Evolutionary conservation across 2,113 vertebrate species (phyloP).

Genomic region (Ophiodon elongatus): DNA sequence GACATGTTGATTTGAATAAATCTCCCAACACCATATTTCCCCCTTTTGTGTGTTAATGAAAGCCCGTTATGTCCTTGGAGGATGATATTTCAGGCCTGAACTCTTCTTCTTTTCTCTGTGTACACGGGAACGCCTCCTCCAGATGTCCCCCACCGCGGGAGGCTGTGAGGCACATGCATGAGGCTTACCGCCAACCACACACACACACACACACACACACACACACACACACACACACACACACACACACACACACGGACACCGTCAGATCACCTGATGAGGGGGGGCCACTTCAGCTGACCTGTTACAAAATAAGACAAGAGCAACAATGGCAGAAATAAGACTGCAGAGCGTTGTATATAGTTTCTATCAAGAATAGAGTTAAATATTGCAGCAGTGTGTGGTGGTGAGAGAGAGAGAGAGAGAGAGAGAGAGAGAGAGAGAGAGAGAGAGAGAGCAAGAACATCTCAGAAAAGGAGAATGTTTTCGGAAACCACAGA

Average conservation of each 20-base stretch:
- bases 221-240: conserved; percentile 24
- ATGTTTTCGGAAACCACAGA: conserved; percentile 81
- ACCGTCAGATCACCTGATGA: conserved; percentile 43
- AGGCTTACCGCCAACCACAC: conserved; percentile 59
- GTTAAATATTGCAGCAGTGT: conserved; percentile 58
- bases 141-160: conserved; percentile 81
- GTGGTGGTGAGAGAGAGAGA: conserved; percentile 27
- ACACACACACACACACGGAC: conserved; percentile 11
- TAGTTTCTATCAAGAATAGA: conserved; percentile 57
- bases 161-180: conserved; percentile 65
- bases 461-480: conserved; percentile 61
- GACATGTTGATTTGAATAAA: conserved; percentile 70
- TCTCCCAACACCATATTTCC: conserved; percentile 38
- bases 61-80: conserved; percentile 74
- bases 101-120: conserved; percentile 64
- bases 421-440: conserved; percentile 4
- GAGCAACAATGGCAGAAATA: conserved; percentile 30
- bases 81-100: conserved; percentile 71
- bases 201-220: conserved; percentile 43
- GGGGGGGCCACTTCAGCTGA: conserved; percentile 57
- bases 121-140: conserved; percentile 76
- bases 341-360: conserved; percentile 39
- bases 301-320: conserved; percentile 67
- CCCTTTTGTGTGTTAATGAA: conserved; percentile 72
- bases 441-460: conserved; percentile 9